Base-by-base conservation (phyloP, 2,888 invertebrate genomes). In the Synanthedon tipuliformis region DNA sequence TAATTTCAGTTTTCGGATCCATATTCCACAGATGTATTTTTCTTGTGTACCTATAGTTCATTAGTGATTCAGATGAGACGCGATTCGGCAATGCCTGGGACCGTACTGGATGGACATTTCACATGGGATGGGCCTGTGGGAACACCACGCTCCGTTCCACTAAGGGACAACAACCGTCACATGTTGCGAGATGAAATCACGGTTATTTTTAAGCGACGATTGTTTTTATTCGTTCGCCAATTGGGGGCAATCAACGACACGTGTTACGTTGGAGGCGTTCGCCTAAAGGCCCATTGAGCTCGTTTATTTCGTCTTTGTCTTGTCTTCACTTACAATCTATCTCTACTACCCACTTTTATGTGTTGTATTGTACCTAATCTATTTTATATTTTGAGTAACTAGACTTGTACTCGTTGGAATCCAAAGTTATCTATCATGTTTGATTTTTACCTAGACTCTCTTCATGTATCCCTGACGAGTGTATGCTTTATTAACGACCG, bases 171-270 rank as follows among this genome's bases (percentile, higher is more conserved):
- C 78, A 78, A 72, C 64, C 74, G 73, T 81, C 86, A 87, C 83
- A 84, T 86, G 85, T 81, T 85, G 71, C 64, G 62, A 63, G 75
- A 87, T 87, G 86, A 86, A 87, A 87, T 87, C 87, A 87, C 86
- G 81, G 85, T 78, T 87, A 87, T 87, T 87, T 87, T 86, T 84
- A 81, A 81, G 81, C 81, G 80, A 80, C 77, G 85, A 85, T 86
- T 86, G 86, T 87, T 87, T 87, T 87, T 86, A 87, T 87, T 87
- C 81, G 85, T 71, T 78, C 82, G 84, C 85, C 87, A 87, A 87
- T 87, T 87, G 87, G 72, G 86, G 85, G 79, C 87, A 86, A 87
- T 87, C 86, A 87, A 66, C 71, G 84, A 79, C 86, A 87, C 87
- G 87, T 86, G 87, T 84, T 83, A 69, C 75, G 76, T 65, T 63